Evolutionary conservation across 1,140 invertebrate genomes (phyloP).

Genomic region (Drosophila azteca): DNA sequence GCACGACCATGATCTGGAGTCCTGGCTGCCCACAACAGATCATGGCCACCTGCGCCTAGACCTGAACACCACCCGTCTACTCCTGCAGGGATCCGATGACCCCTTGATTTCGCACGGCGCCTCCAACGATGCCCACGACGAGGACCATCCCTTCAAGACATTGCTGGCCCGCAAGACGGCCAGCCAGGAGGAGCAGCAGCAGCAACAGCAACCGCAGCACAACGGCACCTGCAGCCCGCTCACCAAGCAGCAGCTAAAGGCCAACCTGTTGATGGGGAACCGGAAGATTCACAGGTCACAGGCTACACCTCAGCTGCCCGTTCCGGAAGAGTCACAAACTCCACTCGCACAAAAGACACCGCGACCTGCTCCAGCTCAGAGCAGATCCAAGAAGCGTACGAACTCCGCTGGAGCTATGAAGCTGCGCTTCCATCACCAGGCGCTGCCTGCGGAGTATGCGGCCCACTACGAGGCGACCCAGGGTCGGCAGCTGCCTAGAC

Average conservation of each 20-base stretch:
- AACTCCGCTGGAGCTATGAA: constrained; percentile 86
- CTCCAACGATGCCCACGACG: constrained; percentile 63
- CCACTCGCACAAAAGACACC: constrained; percentile 66
- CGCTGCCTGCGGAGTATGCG: constrained; percentile 90
- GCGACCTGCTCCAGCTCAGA: constrained; percentile 83
- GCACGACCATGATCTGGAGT: constrained; percentile 47
- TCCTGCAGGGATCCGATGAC: constrained; percentile 79
- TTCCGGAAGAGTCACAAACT: constrained; percentile 6
- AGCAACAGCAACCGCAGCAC: constrained; percentile 28
- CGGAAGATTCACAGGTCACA: constrained; percentile 38
- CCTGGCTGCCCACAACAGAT: constrained; percentile 55
- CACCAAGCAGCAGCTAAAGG: constrained; percentile 78
- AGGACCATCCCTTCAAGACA: constrained; percentile 74
- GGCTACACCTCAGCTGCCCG: background rate
- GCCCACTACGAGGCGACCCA: constrained; percentile 91
- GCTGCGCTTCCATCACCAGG: constrained; percentile 92
- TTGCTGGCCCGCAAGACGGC: constrained; percentile 50
- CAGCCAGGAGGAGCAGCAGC: constrained; percentile 33
- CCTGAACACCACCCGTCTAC: constrained; percentile 54
- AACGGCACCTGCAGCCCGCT: constrained; percentile 69
- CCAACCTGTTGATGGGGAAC: constrained; percentile 68
- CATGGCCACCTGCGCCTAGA: constrained; percentile 50
- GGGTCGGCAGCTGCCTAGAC: constrained; percentile 70
- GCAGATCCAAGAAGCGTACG: constrained; percentile 42
- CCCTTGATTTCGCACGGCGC: constrained; percentile 79